A percentile compares a stretch with the other conserved stretches of the same genome.
Conservation (phyloP, 2,797 vertebrate species). For the Prionace glauca region DNA sequence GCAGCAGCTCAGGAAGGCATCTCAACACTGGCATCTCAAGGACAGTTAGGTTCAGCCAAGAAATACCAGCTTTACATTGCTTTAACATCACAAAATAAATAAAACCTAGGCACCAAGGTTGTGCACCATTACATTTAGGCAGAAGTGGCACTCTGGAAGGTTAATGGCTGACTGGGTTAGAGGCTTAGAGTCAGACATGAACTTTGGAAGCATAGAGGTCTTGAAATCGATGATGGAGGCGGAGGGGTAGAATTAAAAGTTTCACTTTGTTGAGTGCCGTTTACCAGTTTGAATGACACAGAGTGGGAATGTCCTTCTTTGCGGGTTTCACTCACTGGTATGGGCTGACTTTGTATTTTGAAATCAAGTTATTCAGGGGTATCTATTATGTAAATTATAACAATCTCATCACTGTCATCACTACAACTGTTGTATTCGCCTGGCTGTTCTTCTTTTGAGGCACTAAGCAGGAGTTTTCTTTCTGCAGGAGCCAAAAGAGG, state of each 20-base stretch:
- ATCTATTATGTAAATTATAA: not conserved
- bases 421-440: not conserved
- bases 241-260: not conserved
- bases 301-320: not conserved
- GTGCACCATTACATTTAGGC: not conserved
- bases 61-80: no score
- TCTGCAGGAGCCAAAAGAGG: not conserved
- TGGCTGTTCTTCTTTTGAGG: not conserved
- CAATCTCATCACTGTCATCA: not conserved
- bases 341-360: not conserved
- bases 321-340: not conserved
- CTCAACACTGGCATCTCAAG: no score
- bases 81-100: no score
- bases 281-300: not conserved
- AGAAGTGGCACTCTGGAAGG: not conserved
- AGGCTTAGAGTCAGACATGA: not conserved
- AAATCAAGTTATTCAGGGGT: not conserved
- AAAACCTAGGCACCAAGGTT: not conserved
- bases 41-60: no score
- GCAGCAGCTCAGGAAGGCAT: no score
- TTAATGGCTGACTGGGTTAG: not conserved
- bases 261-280: not conserved
- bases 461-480: not conserved
- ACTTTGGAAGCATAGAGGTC: not conserved
- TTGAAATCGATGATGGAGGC: not conserved